A percentile compares a stretch with the other conserved stretches of the same genome.
Conservation (phyloP, 2,797 vertebrate genomes). For the Telmatherina bonti region DNA sequence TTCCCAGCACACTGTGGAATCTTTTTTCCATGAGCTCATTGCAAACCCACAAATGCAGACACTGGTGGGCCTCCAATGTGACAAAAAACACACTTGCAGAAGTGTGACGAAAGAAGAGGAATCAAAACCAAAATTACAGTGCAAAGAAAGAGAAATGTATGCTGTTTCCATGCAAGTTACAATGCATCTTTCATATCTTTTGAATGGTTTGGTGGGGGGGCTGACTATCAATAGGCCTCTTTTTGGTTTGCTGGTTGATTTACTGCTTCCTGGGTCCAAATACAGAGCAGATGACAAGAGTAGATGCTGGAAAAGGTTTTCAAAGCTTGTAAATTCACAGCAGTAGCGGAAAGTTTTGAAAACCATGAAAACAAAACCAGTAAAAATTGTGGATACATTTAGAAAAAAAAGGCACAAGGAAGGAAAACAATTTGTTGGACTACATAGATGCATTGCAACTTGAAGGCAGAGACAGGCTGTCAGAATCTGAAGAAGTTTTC, state of each 20-base stretch:
- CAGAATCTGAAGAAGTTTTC: slow-evolving; percentile 34
- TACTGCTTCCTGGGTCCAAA: slow-evolving; percentile 46
- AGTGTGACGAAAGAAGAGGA: slow-evolving; percentile 66
- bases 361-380: slow-evolving; percentile 14
- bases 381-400: background rate
- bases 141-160: slow-evolving; percentile 40
- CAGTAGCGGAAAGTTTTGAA: background rate
- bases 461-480: slow-evolving; percentile 34
- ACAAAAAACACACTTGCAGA: slow-evolving; percentile 71
- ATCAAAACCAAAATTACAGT: slow-evolving; percentile 56
- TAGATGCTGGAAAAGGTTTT: slow-evolving; percentile 32
- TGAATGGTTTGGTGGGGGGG: slow-evolving; percentile 20
- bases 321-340: background rate
- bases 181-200: slow-evolving; percentile 66
- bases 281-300: slow-evolving; percentile 37
- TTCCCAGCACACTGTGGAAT: slow-evolving; percentile 74
- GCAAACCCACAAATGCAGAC: slow-evolving; percentile 73
- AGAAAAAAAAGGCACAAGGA: background rate
- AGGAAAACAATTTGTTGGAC: background rate
- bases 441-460: slow-evolving; percentile 68
- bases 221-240: slow-evolving; percentile 20
- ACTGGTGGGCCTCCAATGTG: slow-evolving; percentile 73
- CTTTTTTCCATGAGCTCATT: slow-evolving; percentile 80
- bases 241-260: slow-evolving; percentile 49
- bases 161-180: slow-evolving; percentile 61